phyloP scores from a whole-genome alignment of 2,113 vertebrate genomes.

The Chionomys nivalis region DNA sequence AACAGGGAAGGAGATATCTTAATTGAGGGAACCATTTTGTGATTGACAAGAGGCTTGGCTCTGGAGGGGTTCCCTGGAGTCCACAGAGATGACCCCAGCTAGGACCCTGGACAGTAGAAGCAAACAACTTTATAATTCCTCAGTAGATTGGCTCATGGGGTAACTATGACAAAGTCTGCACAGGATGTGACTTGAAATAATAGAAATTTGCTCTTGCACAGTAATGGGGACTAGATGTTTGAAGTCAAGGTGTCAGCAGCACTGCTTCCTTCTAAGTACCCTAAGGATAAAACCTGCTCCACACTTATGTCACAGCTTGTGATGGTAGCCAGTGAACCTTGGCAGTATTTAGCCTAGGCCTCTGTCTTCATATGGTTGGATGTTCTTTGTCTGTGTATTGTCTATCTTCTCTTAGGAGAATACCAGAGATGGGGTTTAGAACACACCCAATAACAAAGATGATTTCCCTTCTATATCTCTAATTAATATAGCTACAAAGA shows the following conservation, averaged over 20 bases:
- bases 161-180: not conserved
- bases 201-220: not conserved
- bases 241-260: not conserved
- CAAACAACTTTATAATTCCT: not conserved
- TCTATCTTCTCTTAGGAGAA: not conserved
- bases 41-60: too few species aligned
- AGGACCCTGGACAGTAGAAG: too few species aligned
- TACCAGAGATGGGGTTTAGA: not conserved
- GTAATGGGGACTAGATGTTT: not conserved
- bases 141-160: not conserved
- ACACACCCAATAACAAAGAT: not conserved
- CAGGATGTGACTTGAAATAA: slow-evolving; percentile 15
- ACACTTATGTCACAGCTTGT: not conserved
- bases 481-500: not conserved
- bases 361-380: accelerated
- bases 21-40: too few species aligned
- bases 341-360: not conserved
- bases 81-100: too few species aligned
- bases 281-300: not conserved
- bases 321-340: not conserved
- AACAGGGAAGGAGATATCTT: too few species aligned
- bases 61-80: too few species aligned
- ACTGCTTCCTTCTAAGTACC: not conserved
- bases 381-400: not conserved
- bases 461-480: not conserved